Conservation (phyloP, 2,888 invertebrate genomes). For the Melinopterus prodromus region DNA sequence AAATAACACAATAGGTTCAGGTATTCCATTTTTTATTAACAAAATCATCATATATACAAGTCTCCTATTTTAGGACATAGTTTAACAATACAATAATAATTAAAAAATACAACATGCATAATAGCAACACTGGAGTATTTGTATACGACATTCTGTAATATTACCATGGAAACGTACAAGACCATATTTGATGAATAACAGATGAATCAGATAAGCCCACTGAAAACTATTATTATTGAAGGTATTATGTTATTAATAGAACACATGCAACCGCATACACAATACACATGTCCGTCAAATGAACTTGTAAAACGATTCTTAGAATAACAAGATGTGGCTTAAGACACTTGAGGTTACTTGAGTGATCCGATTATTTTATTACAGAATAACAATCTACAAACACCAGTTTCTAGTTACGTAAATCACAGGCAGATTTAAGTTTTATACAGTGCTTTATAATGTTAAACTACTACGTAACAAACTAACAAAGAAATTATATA, state of each 20-base stretch:
- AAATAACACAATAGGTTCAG: not conserved
- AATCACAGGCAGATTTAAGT: not conserved
- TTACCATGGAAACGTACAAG: not conserved
- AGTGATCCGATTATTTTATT: too few species aligned
- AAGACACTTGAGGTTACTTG: not conserved
- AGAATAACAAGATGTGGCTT: not conserved
- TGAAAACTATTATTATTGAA: too few species aligned
- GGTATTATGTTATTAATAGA: too few species aligned
- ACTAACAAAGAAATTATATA: slow-evolving; percentile 9
- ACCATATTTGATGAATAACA: not conserved
- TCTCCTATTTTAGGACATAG: slow-evolving; percentile 4
- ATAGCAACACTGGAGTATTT: not conserved
- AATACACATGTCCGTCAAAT: too few species aligned
- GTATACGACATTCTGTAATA: not conserved
- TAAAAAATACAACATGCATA: not conserved
- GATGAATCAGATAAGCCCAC: not conserved
- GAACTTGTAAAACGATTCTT: not conserved
- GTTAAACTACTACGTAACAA: not conserved
- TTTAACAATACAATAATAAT: not conserved
- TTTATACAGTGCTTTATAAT: not conserved
- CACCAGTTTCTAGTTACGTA: not conserved
- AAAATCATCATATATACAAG: not conserved
- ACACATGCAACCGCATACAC: too few species aligned
- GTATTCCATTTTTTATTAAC: slow-evolving; percentile 4
- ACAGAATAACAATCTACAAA: not conserved